A percentile compares a stretch with the other conserved stretches of the same genome.
These are phyloP conservation scores for Puntigrus tetrazona DNA, from an alignment of 2,113 vertebrate species.

Conservation along the genomic window DNA sequence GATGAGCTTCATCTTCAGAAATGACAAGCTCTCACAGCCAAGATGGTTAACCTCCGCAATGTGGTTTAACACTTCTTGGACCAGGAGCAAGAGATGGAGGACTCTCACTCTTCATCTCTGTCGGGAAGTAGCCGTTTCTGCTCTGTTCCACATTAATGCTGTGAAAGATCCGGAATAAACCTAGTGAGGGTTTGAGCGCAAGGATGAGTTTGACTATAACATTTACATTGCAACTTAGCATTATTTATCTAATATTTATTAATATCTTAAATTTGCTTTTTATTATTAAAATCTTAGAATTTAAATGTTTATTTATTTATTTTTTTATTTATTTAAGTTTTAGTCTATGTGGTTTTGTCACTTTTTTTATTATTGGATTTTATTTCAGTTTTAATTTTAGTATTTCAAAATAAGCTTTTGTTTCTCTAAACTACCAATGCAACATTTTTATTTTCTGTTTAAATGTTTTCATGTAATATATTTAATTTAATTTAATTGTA, in stretches of 20 bases:
- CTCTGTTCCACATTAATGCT: slow-evolving; percentile 29
- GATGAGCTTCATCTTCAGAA: slow-evolving; percentile 64
- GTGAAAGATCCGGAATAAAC: neutral
- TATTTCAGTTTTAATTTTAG: neutral
- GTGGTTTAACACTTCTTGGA: slow-evolving; percentile 60
- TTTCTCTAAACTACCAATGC: neutral
- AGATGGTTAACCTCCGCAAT: slow-evolving; percentile 64
- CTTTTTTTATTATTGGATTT: neutral
- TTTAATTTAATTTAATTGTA: neutral
- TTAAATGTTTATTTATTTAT: neutral
- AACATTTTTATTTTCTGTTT: too few species aligned
- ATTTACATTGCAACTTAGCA: too few species aligned
- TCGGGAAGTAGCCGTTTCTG: slow-evolving; percentile 51
- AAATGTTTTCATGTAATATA: neutral
- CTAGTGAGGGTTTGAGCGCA: neutral
- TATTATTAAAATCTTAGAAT: neutral
- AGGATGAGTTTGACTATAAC: neutral
- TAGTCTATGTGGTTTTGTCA: neutral
- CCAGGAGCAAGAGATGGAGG: slow-evolving; percentile 41
- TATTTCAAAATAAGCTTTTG: neutral
- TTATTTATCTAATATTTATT: neutral
- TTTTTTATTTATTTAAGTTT: too few species aligned
- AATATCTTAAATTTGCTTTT: neutral
- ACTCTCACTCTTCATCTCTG: slow-evolving; percentile 56
- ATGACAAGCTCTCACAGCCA: slow-evolving; percentile 62